phyloP scores from a whole-genome alignment of 2,797 vertebrate species.

The Melopsittacus undulatus region DNA sequence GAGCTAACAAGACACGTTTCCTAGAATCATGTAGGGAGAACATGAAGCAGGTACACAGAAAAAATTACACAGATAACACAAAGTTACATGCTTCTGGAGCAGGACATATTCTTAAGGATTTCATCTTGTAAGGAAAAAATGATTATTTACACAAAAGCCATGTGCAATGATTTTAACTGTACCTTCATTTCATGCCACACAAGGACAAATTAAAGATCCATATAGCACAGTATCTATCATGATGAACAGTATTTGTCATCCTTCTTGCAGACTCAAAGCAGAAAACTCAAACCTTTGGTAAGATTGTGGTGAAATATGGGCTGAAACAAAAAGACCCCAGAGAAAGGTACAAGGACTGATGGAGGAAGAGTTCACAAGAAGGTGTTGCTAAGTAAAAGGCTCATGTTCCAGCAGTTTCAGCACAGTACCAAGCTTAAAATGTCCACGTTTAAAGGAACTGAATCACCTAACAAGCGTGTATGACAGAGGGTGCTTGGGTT shows the following conservation, averaged over 20 bases:
- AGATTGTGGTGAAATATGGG: neutral
- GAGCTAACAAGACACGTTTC: neutral
- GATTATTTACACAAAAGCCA: neutral
- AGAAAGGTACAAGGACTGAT: neutral
- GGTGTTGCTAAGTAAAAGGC: neutral
- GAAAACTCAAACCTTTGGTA: neutral
- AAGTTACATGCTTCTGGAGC: neutral
- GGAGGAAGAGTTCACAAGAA: neutral
- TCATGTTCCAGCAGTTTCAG: neutral
- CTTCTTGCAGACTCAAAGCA: neutral
- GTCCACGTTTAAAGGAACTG: neutral
- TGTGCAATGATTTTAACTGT: neutral
- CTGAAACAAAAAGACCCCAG: neutral
- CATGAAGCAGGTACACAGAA: neutral
- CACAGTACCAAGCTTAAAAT: neutral
- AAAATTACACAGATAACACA: neutral
- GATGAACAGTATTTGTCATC: neutral
- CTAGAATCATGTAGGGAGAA: accelerated
- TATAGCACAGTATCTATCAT: neutral
- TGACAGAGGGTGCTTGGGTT: neutral
- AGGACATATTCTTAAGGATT: neutral
- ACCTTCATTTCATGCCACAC: neutral
- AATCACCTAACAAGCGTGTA: neutral
- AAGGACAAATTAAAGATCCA: neutral
- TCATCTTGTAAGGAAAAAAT: neutral